Base-by-base conservation (phyloP, 1,140 invertebrate genomes). In the Elymnias hypermnestra region DNA sequence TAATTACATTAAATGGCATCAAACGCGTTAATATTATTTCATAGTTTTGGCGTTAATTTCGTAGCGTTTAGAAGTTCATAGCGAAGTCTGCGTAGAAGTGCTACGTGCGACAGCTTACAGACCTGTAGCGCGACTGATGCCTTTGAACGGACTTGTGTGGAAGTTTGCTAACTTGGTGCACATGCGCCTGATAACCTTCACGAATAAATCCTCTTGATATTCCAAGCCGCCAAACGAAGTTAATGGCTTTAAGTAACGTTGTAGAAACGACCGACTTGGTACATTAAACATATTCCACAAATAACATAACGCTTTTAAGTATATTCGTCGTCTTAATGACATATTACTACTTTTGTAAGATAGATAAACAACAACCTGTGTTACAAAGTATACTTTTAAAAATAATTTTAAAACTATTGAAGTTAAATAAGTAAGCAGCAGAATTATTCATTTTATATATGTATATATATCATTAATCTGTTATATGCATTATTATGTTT, bases 1-100 rank as follows among this genome's bases (percentile, higher is more conserved):
- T 6, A 35, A 48, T 9, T 47, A 33, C n/a, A 33, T 48, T 35
- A 45, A 36, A 22, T 33, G 13, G 29, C 3, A 33, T 26, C 7
- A 26, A 8, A 29, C 33, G 33, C 35, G 18, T 36, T 21, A 13
- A 37, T 38, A 13, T 44, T 44, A 53, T 54, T 60, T 67, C 61
- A 77, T 62, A 53, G 36, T 66, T 62, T 57, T 50, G 41, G 51
- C 49, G 62, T 51, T 64, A 66, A 55, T 52, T 28, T 62, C 63
- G 63, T 66, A 66, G 60, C 54, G 62, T 40, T 63, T 49, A 60
- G 66, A 74, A 75, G 63, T 75, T 77, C 66, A 63, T 70, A 66
- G 60, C 58, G 38, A 49, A 14, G 56, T 54, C 49, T 44, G 19
- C 65, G 65, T 71, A 78, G 67, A 55, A 19, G 58, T 15, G 59